Evolutionary conservation across 1,140 invertebrate species (phyloP).

Genomic region (Dermatophagoides farinae): DNA sequence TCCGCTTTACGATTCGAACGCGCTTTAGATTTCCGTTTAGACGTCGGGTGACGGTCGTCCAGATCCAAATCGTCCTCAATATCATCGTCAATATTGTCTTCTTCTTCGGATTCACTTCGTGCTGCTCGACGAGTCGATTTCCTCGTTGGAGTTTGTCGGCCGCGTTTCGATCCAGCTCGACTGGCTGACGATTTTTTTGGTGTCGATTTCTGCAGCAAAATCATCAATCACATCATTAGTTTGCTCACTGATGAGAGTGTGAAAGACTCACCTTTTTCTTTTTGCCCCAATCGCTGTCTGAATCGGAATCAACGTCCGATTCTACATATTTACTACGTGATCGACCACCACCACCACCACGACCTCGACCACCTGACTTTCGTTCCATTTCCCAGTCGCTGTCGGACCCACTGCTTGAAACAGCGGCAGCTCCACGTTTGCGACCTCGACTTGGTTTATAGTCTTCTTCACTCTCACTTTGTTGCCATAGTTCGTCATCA

Average conservation of each 20-base stretch:
- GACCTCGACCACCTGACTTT: constrained; percentile 11
- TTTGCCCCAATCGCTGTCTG: constrained; percentile 17
- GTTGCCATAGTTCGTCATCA: constrained; percentile 10
- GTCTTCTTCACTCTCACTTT: constrained; percentile 12
- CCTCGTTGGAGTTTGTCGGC: neutral
- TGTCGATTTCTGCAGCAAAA: neutral
- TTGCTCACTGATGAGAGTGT: neutral
- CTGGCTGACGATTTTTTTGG: neutral
- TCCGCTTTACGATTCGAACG: too few species aligned
- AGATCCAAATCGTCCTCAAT: neutral
- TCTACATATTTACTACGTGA: neutral
- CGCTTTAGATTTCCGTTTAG: too few species aligned
- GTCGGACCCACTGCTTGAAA: constrained; percentile 15
- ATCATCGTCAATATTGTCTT: constrained; percentile 10
- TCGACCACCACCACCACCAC: constrained; percentile 6
- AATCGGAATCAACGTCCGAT: constrained; percentile 16
- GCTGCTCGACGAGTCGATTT: neutral
- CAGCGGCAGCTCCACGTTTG: constrained; percentile 1
- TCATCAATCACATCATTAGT: neutral
- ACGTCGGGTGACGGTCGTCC: neutral
- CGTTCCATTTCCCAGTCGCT: constrained; percentile 20
- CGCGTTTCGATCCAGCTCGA: neutral
- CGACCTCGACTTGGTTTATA: constrained; percentile 5
- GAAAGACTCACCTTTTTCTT: neutral
- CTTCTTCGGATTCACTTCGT: constrained; percentile 14